Conservation (phyloP, 1,140 invertebrate species). For the Drosophila elegans region DNA sequence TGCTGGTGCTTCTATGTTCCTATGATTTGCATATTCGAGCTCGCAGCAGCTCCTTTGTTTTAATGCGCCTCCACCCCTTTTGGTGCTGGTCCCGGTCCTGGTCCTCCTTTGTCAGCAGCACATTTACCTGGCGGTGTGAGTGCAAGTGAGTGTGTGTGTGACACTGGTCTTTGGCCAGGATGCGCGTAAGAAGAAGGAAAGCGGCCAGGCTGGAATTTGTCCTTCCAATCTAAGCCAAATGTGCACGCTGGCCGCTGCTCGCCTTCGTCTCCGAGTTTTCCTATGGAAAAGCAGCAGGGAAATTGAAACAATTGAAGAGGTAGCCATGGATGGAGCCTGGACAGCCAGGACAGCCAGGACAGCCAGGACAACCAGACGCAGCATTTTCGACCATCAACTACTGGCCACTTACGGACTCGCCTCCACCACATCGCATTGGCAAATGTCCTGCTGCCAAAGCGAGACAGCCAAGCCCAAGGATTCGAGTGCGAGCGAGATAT, state of each 20-base stretch:
- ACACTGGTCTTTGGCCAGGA: slow-evolving; percentile 44
- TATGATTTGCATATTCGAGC: slow-evolving; percentile 81
- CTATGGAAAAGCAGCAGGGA: slow-evolving; percentile 56
- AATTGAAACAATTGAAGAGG: slow-evolving; percentile 81
- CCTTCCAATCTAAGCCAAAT: slow-evolving; percentile 83
- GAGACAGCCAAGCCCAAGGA: slow-evolving; percentile 1
- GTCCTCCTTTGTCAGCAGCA: slow-evolving; percentile 69
- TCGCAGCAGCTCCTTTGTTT: slow-evolving; percentile 77
- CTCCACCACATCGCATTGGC: slow-evolving; percentile 56
- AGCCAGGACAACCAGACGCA: slow-evolving; percentile 63
- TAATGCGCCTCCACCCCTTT: slow-evolving; percentile 67
- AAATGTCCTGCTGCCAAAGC: slow-evolving; percentile 41
- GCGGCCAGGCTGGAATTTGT: slow-evolving; percentile 73
- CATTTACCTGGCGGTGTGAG: slow-evolving; percentile 58
- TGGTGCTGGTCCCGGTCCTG: slow-evolving; percentile 38
- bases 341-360: slow-evolving; percentile 30
- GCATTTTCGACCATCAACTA: slow-evolving; percentile 81
- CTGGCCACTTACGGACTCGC: slow-evolving; percentile 76
- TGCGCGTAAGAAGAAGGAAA: slow-evolving; percentile 81
- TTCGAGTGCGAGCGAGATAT: slow-evolving; percentile 35
- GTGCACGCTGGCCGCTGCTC: slow-evolving; percentile 42
- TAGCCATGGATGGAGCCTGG: slow-evolving; percentile 42
- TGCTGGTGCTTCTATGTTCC: slow-evolving; percentile 60
- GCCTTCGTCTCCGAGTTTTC: slow-evolving; percentile 35
- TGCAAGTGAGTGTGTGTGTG: slow-evolving; percentile 21